Evolutionary conservation across 2,888 invertebrate species (phyloP).

Genomic region (Plemyria rubiginata): DNA sequence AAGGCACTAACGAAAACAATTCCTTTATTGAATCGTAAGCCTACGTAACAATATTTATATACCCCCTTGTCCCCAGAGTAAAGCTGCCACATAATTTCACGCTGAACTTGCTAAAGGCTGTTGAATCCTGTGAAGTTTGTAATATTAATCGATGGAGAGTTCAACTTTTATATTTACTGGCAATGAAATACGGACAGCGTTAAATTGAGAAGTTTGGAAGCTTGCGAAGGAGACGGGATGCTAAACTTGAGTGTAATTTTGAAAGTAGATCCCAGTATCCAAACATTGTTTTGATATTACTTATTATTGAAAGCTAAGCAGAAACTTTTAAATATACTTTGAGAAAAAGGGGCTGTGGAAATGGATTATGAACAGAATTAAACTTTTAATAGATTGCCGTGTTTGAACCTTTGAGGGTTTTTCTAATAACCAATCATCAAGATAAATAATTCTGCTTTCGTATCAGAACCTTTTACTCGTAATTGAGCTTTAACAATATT

Average conservation of each 20-base stretch:
- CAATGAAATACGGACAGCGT: constrained; percentile 53
- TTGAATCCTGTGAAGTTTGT: constrained; percentile 58
- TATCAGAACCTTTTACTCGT: background rate
- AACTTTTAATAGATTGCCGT: constrained; percentile 30
- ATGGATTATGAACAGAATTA: constrained; percentile 33
- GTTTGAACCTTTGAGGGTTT: constrained; percentile 14
- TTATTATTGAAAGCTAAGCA: constrained; percentile 37
- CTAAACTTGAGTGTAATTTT: constrained; percentile 34
- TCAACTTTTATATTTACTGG: constrained; percentile 62
- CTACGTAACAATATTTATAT: constrained; percentile 59
- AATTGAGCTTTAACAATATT: background rate
- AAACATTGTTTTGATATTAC: constrained; percentile 38
- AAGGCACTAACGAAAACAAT: constrained; percentile 55
- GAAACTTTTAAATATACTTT: constrained; percentile 39
- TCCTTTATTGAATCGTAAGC: constrained; percentile 58
- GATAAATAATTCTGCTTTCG: background rate
- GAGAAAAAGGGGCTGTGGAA: constrained; percentile 34
- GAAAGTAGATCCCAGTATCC: constrained; percentile 37
- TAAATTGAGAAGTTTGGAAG: constrained; percentile 43
- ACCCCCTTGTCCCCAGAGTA: constrained; percentile 43
- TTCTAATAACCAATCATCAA: constrained; percentile 13
- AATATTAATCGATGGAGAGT: constrained; percentile 65
- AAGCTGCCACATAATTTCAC: constrained; percentile 60
- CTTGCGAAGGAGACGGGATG: constrained; percentile 23
- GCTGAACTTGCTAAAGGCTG: constrained; percentile 59